Evolutionary conservation across 2,797 vertebrate species (phyloP).

Genomic region (Manis crassicaudata): DNA sequence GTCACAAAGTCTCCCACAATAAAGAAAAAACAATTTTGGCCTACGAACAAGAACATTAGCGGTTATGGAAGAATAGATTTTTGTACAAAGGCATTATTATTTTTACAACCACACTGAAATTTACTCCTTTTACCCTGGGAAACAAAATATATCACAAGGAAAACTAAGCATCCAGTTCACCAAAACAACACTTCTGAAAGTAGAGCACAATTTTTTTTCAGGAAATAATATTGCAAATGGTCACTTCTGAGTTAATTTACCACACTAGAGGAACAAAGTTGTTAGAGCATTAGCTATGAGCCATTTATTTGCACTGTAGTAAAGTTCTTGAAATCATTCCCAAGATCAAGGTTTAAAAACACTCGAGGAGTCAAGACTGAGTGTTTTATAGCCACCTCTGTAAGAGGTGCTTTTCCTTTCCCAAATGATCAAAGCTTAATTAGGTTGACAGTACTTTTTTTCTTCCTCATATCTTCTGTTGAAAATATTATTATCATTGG

Average conservation of each 20-base stretch:
- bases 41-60: slow-evolving; percentile 17
- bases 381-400: slow-evolving; percentile 78
- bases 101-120: slow-evolving; percentile 84
- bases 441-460: slow-evolving; percentile 75
- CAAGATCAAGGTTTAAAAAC: slow-evolving; percentile 82
- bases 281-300: slow-evolving; percentile 83
- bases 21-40: slow-evolving; percentile 11
- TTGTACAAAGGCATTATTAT: background rate
- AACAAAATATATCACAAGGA: slow-evolving; percentile 85
- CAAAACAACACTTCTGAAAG: slow-evolving; percentile 84
- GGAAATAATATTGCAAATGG: slow-evolving; percentile 73
- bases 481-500: slow-evolving; percentile 87
- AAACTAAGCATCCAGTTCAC: slow-evolving; percentile 85
- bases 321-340: slow-evolving; percentile 79
- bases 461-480: slow-evolving; percentile 78
- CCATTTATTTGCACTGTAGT: slow-evolving; percentile 82
- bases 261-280: slow-evolving; percentile 80
- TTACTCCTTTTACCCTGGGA: slow-evolving; percentile 85
- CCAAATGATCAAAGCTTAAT: slow-evolving; percentile 74
- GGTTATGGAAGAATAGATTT: background rate
- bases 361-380: slow-evolving; percentile 79
- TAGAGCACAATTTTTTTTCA: slow-evolving; percentile 79
- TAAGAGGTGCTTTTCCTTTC: slow-evolving; percentile 76
- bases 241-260: slow-evolving; percentile 81
- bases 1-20: background rate